Conservation (phyloP, 2,888 invertebrate genomes). For the Therioaphis trifolii region DNA sequence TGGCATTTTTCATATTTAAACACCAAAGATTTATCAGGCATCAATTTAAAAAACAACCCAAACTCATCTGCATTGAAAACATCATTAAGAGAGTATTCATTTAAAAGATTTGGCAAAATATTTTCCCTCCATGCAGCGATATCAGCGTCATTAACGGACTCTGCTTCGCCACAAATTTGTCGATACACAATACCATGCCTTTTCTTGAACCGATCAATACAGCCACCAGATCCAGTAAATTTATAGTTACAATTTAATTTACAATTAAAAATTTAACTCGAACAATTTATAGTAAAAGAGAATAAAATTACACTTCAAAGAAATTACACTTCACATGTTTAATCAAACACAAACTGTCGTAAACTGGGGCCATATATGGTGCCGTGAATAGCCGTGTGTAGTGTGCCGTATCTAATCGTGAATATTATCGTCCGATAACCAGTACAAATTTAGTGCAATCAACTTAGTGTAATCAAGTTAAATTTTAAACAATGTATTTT, state of each 20-base stretch:
- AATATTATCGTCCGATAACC: no score
- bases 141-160: constrained; percentile 23
- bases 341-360: no score
- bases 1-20: constrained; percentile 67
- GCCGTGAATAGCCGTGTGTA: no score
- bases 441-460: no score
- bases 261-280: background rate
- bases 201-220: constrained; percentile 16
- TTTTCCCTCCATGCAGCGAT: constrained; percentile 36
- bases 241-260: constrained; percentile 8
- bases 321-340: no score
- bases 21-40: constrained; percentile 66
- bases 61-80: constrained; percentile 65
- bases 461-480: no score
- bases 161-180: constrained; percentile 31
- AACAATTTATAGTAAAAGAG: no score
- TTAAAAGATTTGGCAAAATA: constrained; percentile 16
- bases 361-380: no score
- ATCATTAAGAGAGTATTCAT: constrained; percentile 16
- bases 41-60: constrained; percentile 66
- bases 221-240: constrained; percentile 22
- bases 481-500: no score
- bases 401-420: no score
- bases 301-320: no score
- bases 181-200: constrained; percentile 12